These are phyloP conservation scores for Pilophorus perplexus DNA, from an alignment of 2,888 invertebrate species.

Conservation along the genomic window DNA sequence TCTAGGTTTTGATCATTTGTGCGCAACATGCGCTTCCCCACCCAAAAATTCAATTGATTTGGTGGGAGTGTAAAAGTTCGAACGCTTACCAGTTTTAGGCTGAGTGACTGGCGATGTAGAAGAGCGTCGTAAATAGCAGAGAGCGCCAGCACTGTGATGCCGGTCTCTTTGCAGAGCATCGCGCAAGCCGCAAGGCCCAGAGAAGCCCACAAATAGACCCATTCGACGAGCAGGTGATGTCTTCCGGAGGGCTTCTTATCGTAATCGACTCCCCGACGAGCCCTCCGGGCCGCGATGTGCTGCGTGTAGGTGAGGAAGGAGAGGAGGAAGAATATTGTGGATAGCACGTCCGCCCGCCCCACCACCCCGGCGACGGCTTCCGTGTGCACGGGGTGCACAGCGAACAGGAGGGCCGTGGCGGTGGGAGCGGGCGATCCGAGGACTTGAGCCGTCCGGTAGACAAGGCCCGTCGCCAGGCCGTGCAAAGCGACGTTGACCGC, in stretches of 20 bases:
- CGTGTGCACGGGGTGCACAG: conserved; percentile 92
- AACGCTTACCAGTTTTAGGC: conserved; percentile 45
- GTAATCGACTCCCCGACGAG: neutral
- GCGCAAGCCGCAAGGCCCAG: conserved; percentile 66
- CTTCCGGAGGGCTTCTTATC: conserved; percentile 27
- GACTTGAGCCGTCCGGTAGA: conserved; percentile 46
- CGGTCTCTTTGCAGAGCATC: conserved; percentile 93
- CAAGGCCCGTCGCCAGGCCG: conserved; percentile 74
- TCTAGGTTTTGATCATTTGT: no score
- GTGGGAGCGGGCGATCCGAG: conserved; percentile 63
- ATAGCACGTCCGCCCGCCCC: conserved; percentile 89
- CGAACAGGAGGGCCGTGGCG: conserved; percentile 68
- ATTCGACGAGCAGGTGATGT: conserved; percentile 43
- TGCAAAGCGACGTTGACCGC: conserved; percentile 82
- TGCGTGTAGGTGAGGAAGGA: conserved; percentile 82
- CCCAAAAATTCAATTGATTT: no score
- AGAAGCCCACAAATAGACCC: conserved; percentile 47
- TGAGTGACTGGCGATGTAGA: conserved; percentile 50
- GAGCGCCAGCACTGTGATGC: conserved; percentile 84
- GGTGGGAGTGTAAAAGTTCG: no score
- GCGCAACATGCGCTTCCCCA: no score
- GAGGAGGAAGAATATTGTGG: conserved; percentile 84
- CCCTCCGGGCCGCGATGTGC: conserved; percentile 58
- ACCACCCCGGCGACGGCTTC: conserved; percentile 96
- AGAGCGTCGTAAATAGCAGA: conserved; percentile 84